phyloP scores from a whole-genome alignment of 2,888 invertebrate species.

The Kryphioiulus occultus region DNA sequence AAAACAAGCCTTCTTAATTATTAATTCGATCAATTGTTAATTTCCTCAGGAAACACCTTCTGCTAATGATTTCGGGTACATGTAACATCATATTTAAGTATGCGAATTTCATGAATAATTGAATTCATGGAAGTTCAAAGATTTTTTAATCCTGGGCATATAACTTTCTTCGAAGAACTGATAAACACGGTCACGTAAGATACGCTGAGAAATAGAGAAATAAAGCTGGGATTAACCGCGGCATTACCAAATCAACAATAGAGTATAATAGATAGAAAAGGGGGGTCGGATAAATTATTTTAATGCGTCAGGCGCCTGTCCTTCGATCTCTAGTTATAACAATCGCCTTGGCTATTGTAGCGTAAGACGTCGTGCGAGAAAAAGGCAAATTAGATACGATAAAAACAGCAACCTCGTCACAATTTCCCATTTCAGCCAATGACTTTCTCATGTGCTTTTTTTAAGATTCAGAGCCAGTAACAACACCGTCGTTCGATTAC shows the following conservation, averaged over 20 bases:
- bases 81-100: too few relatives aligned
- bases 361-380: not conserved
- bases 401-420: not conserved
- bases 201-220: too few relatives aligned
- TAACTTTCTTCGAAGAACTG: too few relatives aligned
- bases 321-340: not conserved
- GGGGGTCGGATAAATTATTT: not conserved
- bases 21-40: too few relatives aligned
- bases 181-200: too few relatives aligned
- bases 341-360: not conserved
- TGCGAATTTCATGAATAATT: too few relatives aligned
- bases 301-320: not conserved
- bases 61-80: too few relatives aligned
- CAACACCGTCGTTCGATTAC: not conserved
- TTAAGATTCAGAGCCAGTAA: not conserved
- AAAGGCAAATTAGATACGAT: not conserved
- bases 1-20: too few relatives aligned
- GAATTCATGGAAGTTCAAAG: too few relatives aligned
- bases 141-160: too few relatives aligned
- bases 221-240: not conserved
- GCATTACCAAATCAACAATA: not conserved
- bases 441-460: not conserved
- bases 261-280: not conserved
- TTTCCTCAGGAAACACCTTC: too few relatives aligned
- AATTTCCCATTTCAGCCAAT: not conserved